These are phyloP conservation scores for Pseudochirops cupreus DNA, from an alignment of 2,797 vertebrate species.

Conservation along the genomic window DNA sequence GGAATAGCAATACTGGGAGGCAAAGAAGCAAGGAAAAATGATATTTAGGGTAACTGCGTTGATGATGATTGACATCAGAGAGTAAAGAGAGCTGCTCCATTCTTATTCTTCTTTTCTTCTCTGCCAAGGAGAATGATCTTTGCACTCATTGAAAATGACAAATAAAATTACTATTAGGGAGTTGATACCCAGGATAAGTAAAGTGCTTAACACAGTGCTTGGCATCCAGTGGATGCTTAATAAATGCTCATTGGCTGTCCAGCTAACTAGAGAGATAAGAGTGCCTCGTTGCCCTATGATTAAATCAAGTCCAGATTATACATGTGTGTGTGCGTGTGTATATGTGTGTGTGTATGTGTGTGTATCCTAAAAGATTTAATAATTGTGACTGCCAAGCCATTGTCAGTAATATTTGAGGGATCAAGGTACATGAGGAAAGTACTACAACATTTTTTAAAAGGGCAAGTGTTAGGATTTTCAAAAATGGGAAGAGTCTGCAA, in stretches of 20 bases:
- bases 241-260: neutral
- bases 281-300: neutral
- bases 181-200: neutral
- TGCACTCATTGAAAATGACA: neutral
- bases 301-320: neutral
- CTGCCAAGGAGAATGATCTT: too few species aligned
- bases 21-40: neutral
- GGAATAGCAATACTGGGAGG: neutral
- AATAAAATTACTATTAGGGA: neutral
- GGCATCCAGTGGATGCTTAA: neutral
- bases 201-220: neutral
- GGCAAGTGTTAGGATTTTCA: neutral
- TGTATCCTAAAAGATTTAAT: neutral
- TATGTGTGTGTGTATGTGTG: neutral
- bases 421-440: neutral
- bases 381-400: neutral
- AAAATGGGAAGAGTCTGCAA: neutral
- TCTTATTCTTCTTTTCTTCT: neutral
- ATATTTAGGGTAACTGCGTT: neutral
- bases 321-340: too few species aligned
- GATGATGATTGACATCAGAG: neutral
- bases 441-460: neutral
- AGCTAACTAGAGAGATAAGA: neutral
- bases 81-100: neutral
- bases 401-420: neutral